Evolutionary conservation across 2,888 invertebrate genomes (phyloP).

Genomic region (Drosophila barbarae): DNA sequence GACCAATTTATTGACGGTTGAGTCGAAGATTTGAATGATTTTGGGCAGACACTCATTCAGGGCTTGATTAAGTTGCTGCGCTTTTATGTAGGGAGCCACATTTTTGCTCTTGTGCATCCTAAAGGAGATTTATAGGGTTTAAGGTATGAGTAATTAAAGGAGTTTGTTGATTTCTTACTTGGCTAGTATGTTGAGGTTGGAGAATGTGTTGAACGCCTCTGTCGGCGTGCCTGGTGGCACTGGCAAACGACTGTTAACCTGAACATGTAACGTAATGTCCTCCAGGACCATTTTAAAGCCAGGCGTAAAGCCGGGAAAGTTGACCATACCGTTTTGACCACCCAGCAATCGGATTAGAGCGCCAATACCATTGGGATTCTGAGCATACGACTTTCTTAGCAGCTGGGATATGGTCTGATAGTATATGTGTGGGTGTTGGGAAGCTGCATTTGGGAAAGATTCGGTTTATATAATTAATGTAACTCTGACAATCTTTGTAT

Average conservation of each 20-base stretch:
- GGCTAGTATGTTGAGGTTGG: conserved; percentile 80
- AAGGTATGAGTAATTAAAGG: neutral
- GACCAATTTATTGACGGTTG: conserved; percentile 71
- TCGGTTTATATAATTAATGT: rapidly evolving
- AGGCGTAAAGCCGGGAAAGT: conserved; percentile 76
- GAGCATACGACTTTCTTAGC: conserved; percentile 70
- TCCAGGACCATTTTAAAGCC: conserved; percentile 79
- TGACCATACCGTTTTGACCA: conserved; percentile 76
- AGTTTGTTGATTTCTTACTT: conserved; percentile 68
- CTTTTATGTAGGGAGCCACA: conserved; percentile 66
- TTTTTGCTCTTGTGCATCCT: conserved; percentile 77
- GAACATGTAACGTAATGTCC: conserved; percentile 75
- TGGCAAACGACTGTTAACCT: conserved; percentile 73
- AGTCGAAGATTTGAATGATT: conserved; percentile 77
- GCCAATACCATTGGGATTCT: conserved; percentile 74
- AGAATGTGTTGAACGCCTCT: conserved; percentile 79
- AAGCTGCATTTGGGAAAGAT: conserved; percentile 58
- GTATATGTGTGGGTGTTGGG: conserved; percentile 78
- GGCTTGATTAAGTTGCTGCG: conserved; percentile 67
- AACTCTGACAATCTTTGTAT: rapidly evolving
- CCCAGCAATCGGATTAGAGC: conserved; percentile 77
- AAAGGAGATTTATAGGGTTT: conserved; percentile 1
- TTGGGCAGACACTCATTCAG: conserved; percentile 77
- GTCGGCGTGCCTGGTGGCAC: conserved; percentile 63
- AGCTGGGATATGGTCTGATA: conserved; percentile 79